Conservation (phyloP, 2,797 vertebrate species). For the Danio tinwini region DNA sequence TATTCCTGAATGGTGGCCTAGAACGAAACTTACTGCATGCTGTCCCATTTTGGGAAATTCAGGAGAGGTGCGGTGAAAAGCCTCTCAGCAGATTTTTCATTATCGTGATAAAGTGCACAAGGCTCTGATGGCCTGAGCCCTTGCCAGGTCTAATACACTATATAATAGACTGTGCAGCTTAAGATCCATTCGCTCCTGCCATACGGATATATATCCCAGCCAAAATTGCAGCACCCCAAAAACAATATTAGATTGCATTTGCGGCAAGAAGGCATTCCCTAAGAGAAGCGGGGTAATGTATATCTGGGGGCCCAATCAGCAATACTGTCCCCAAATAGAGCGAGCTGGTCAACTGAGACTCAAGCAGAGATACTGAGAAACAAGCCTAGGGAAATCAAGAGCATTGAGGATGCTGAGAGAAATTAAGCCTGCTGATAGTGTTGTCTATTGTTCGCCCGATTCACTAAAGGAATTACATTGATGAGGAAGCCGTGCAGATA, state of each 20-base stretch:
- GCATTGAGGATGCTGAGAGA: neutral
- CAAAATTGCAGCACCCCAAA: constrained; percentile 54
- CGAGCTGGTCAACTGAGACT: constrained; percentile 32
- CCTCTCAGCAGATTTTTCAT: constrained; percentile 51
- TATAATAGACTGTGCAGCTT: constrained; percentile 59
- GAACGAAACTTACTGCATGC: neutral
- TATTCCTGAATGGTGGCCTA: neutral
- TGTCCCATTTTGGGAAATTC: constrained; percentile 7
- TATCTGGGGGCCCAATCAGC: constrained; percentile 41
- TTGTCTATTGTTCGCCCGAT: neutral
- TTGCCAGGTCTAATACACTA: constrained; percentile 57
- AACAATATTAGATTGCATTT: constrained; percentile 56
- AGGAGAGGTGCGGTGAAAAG: constrained; percentile 31
- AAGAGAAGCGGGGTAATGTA: constrained; percentile 35
- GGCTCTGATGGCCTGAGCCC: constrained; percentile 39
- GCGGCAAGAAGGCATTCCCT: constrained; percentile 38
- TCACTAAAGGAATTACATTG: constrained; percentile 2
- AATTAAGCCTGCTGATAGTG: neutral
- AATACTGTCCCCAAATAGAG: constrained; percentile 27
- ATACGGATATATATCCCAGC: constrained; percentile 58
- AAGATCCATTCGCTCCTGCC: constrained; percentile 56
- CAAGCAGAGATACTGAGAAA: neutral
- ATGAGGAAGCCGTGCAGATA: neutral
- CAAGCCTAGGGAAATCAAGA: neutral
- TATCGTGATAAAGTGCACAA: constrained; percentile 60